Evolutionary conservation across 1,140 invertebrate species (phyloP).

Genomic region (Latrodectus geometricus): DNA sequence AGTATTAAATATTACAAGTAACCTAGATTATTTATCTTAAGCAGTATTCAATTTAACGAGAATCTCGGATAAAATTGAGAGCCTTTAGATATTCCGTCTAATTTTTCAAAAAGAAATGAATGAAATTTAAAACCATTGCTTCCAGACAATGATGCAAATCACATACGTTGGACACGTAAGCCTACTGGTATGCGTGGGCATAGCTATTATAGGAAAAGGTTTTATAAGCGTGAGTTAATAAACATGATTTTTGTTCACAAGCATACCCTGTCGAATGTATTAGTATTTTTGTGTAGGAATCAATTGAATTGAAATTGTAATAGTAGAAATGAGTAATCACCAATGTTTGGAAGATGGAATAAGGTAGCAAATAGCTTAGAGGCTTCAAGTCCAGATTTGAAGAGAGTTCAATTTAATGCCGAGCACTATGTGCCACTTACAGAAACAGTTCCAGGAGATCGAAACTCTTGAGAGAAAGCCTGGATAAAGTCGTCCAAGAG

Average conservation of each 20-base stretch:
- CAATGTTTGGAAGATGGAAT: conserved; percentile 4
- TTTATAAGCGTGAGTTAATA: neutral
- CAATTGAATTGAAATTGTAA: neutral
- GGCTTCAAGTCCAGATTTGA: conserved; percentile 2
- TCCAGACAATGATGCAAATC: neutral
- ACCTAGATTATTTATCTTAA: too few species aligned
- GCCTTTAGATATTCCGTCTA: neutral
- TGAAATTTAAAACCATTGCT: conserved; percentile 11
- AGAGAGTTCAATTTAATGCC: conserved; percentile 15
- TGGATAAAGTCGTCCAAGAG: conserved; percentile 2
- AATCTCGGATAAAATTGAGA: too few species aligned
- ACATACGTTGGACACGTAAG: neutral
- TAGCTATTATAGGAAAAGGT: neutral
- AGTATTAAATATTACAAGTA: too few species aligned
- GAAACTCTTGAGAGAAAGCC: neutral
- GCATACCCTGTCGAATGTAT: neutral
- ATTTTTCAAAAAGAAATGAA: conserved; percentile 2
- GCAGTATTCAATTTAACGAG: too few species aligned
- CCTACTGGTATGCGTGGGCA: neutral
- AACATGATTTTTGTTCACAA: neutral
- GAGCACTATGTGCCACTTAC: neutral
- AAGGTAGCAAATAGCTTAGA: neutral
- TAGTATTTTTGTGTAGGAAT: neutral
- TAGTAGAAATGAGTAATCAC: conserved; percentile 2
- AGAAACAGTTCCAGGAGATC: neutral